Percentiles rank a stretch among this genome's conserved stretches.
phyloP scores from a whole-genome alignment of 2,888 invertebrate genomes.

The Eretmocerus hayati region DNA sequence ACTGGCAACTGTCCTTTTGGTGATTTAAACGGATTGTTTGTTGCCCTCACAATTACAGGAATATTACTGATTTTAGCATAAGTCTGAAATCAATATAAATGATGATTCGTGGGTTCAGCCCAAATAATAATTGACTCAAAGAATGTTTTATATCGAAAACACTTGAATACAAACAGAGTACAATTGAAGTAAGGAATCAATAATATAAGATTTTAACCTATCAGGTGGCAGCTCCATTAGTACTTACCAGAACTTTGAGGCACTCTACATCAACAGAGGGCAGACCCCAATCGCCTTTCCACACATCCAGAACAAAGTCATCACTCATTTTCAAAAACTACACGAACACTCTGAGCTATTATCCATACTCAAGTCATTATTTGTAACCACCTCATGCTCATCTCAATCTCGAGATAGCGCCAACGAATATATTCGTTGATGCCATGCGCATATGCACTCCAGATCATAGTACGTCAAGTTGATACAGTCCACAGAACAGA shows the following conservation, averaged over 20 bases:
- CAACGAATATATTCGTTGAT: background rate
- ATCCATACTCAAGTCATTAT: background rate
- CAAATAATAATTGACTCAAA: too few relatives aligned
- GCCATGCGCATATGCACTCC: background rate
- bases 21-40: conserved; percentile 65
- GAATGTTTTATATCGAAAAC: background rate
- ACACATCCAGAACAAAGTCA: conserved; percentile 49
- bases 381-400: background rate
- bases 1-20: conserved; percentile 68
- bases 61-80: conserved; percentile 70
- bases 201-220: conserved; percentile 9
- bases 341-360: background rate
- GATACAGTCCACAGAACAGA: too few relatives aligned
- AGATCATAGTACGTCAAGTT: too few relatives aligned
- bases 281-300: conserved; percentile 63
- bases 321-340: conserved; percentile 22
- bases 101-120: too few relatives aligned
- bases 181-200: too few relatives aligned
- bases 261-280: conserved; percentile 59
- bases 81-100: too few relatives aligned
- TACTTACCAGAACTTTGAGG: conserved; percentile 55
- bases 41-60: conserved; percentile 63
- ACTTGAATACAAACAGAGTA: too few relatives aligned
- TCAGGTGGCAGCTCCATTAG: background rate
- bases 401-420: background rate